Evolutionary conservation across 2,888 invertebrate species (phyloP), one percentile per base, ranked within the genome.

Genomic region (Hipparchia semele): DNA sequence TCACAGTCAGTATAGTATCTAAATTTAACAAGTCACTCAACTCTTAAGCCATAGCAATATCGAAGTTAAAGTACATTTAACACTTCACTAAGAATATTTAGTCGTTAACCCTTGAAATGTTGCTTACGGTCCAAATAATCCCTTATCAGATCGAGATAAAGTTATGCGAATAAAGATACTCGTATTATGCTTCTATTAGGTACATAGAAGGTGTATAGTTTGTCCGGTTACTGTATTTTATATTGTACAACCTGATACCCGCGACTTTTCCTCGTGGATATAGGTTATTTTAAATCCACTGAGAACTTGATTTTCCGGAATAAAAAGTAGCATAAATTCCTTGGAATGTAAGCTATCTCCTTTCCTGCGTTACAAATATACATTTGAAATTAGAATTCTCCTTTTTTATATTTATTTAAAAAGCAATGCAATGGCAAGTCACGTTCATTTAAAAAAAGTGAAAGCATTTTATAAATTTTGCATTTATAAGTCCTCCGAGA

Each of bases 141-240:
- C 84, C 71, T 64, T 79, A 87, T 88, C 87, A 81, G 87, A 87
- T 88, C 83, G 80, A 80, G 80, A 80, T 84, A 83, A 83, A 82
- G 80, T 65, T 65, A 61, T 53, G 33, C 12, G 7, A 53, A 10
- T 65, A 6, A 65, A 33, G 65, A 49, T 7, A 23, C 39, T 39
- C 39, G 39, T 39, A 39, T 39, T 39, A 39, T 23, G 23, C 23
- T 13, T 56, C n/a, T 56, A n/a, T n/a, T 56, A n/a, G n/a, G n/a
- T n/a, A 56, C n/a, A 13, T 7, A 13, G 23, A 23, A 23, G 23
- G 23, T 2, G 13, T 56, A 2, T 13, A 56, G 56, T 56, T 13
- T 56, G 13, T 13, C 13, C 8, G 23, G 23, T 13, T 58, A 58
- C 2, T 58, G 23, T 9, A 0, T 23, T 58, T 58, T 13, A 56